Conservation (phyloP, 1,140 invertebrate genomes). For the Bursaphelenchus mucronatus region DNA sequence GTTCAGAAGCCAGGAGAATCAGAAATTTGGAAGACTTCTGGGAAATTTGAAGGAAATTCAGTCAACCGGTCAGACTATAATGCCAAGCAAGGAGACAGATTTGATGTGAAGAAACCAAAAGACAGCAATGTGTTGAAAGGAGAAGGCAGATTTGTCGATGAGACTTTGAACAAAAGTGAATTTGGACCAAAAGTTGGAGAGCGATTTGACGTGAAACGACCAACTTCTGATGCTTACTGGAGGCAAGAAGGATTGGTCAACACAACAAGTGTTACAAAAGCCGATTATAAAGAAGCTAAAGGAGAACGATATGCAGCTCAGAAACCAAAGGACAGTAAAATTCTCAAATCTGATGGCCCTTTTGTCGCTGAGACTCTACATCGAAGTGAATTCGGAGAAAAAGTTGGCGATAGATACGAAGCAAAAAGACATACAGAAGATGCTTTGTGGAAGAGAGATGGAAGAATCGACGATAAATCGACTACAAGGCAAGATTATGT, state of each 20-base stretch:
- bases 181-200: slow-evolving; percentile 31
- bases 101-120: slow-evolving; percentile 18
- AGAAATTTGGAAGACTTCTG: neutral
- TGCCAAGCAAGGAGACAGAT: slow-evolving; percentile 16
- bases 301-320: slow-evolving; percentile 33
- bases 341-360: neutral
- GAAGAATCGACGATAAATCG: neutral
- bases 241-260: slow-evolving; percentile 37
- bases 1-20: slow-evolving; percentile 3
- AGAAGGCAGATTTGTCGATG: slow-evolving; percentile 10
- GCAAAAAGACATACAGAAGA: neutral
- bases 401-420: neutral
- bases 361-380: neutral
- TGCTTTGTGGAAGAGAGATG: slow-evolving; percentile 3
- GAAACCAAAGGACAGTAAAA: neutral
- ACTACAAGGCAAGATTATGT: slow-evolving; percentile 9
- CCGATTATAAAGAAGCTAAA: slow-evolving; percentile 15
- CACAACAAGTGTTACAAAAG: slow-evolving; percentile 23
- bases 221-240: slow-evolving; percentile 29
- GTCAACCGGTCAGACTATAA: slow-evolving; percentile 5
- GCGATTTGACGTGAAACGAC: slow-evolving; percentile 22
- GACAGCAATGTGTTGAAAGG: slow-evolving; percentile 22
- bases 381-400: slow-evolving; percentile 8
- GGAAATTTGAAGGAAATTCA: slow-evolving; percentile 9
- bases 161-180: slow-evolving; percentile 9